Conservation (phyloP, 2,797 vertebrate genomes). For the Onychomys leucogaster region DNA sequence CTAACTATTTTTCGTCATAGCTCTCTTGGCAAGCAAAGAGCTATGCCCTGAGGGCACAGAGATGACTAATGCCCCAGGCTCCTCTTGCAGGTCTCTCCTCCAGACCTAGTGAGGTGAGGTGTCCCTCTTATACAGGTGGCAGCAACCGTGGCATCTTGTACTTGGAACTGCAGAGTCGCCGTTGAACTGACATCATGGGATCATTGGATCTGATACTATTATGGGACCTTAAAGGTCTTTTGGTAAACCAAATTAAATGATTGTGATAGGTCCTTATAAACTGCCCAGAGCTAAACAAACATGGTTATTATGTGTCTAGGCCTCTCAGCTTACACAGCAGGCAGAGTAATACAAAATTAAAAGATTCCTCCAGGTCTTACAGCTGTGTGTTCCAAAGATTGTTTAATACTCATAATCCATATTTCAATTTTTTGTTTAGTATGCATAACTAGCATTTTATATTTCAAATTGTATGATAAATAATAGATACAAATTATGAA, state of each 20-base stretch:
- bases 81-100: background rate
- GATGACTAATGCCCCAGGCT: background rate
- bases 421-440: background rate
- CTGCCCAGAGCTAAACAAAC: background rate
- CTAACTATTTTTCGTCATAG: background rate
- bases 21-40: constrained; percentile 17
- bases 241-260: background rate
- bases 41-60: background rate
- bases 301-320: background rate
- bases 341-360: background rate
- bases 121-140: background rate
- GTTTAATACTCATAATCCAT: background rate
- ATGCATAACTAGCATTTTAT: background rate
- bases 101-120: background rate
- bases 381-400: background rate
- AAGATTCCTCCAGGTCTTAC: background rate
- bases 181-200: background rate
- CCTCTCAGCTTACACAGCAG: background rate
- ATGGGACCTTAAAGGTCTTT: background rate
- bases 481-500: constrained; percentile 13
- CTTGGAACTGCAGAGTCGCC: background rate
- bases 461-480: constrained; percentile 10
- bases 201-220: background rate
- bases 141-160: accelerated
- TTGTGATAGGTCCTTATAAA: background rate